These are phyloP conservation scores for Cochlearius cochlearius DNA, from an alignment of 2,113 vertebrate species.

Conservation along the genomic window DNA sequence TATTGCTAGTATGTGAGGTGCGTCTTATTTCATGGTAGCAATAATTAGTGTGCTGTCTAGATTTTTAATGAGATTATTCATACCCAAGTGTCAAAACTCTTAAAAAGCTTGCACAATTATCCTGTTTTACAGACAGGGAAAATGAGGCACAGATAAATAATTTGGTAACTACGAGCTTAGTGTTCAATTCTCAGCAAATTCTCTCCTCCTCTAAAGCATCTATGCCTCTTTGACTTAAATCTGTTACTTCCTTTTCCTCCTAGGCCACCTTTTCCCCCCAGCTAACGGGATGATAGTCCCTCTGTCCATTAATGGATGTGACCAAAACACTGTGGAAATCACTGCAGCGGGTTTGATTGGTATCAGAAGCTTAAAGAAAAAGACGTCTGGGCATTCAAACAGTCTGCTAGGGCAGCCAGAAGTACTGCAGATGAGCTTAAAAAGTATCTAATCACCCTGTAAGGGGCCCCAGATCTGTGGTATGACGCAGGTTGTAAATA, in stretches of 20 bases:
- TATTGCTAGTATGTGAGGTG: not conserved
- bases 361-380: not conserved
- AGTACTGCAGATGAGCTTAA: not conserved
- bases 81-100: not conserved
- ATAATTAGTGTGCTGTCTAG: not conserved
- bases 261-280: not conserved
- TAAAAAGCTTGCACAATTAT: not conserved
- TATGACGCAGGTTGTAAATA: not conserved
- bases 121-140: not conserved
- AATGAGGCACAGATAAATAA: not conserved
- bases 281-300: not conserved
- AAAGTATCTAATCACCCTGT: not conserved
- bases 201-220: not conserved
- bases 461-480: not conserved
- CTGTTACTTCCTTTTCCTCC: not conserved
- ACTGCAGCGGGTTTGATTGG: not conserved
- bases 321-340: not conserved
- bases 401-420: not conserved
- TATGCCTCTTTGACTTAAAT: not conserved
- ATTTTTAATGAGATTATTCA: not conserved
- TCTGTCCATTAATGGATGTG: not conserved
- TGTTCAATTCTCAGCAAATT: not conserved
- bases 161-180: not conserved
- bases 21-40: not conserved
- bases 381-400: accelerated